Percentiles rank a stretch among this genome's conserved stretches.
Evolutionary conservation across 2,113 vertebrate genomes (phyloP).

Genomic region (Erythrocercus mccallii): DNA sequence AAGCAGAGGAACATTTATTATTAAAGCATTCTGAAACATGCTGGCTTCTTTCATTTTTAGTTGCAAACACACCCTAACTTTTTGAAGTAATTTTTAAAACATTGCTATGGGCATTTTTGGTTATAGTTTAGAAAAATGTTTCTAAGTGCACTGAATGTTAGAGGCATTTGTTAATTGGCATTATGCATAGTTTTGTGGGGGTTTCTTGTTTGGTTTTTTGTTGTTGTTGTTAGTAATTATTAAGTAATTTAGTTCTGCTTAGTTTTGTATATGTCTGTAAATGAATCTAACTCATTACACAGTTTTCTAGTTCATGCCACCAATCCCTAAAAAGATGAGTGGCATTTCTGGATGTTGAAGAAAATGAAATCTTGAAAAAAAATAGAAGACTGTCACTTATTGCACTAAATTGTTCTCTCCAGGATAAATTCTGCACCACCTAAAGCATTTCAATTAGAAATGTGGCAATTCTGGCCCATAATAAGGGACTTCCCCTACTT

Average conservation of each 20-base stretch:
- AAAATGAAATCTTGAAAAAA: not conserved
- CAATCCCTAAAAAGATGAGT: not conserved
- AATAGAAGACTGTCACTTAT: not conserved
- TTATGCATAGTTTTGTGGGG: not conserved
- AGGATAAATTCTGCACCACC: not conserved
- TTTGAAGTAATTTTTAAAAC: not conserved
- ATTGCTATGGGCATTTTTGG: not conserved
- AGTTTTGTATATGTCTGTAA: not conserved
- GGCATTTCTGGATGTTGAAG: not conserved
- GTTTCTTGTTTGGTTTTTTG: too few relatives aligned
- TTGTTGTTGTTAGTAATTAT: not conserved
- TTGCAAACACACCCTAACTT: not conserved
- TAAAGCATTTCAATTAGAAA: not conserved
- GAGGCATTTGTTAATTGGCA: not conserved
- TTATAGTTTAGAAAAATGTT: not conserved
- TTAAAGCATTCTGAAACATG: not conserved
- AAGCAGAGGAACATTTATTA: not conserved
- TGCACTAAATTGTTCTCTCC: not conserved
- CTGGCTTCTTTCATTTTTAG: not conserved
- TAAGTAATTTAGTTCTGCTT: not conserved
- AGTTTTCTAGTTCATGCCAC: not conserved
- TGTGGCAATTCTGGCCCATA: not conserved
- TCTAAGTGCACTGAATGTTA: not conserved
- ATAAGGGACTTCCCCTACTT: not conserved
- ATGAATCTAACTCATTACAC: not conserved